Evolutionary conservation across 2,888 invertebrate species (phyloP).

Genomic region (Stenoptilia bipunctidactyla): DNA sequence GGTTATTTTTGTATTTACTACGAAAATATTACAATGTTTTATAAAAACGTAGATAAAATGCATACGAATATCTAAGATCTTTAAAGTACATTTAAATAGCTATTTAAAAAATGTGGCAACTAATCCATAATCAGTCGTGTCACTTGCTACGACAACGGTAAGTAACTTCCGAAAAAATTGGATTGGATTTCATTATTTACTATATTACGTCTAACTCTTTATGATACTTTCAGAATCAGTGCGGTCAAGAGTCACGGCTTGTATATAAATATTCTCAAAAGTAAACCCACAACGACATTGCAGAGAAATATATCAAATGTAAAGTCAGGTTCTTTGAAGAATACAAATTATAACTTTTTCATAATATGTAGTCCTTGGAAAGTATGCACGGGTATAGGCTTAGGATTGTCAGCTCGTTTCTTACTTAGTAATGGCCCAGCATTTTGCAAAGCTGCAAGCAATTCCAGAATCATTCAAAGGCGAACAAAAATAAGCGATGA

Average conservation of each 20-base stretch:
- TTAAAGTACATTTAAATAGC: too few relatives aligned
- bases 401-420: slow-evolving; percentile 44
- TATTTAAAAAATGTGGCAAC: slow-evolving; percentile 45
- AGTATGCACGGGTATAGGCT: slow-evolving; percentile 52
- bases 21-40: slow-evolving; percentile 8
- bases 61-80: too few relatives aligned
- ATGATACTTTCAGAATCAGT: slow-evolving; percentile 43
- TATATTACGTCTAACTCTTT: slow-evolving; percentile 1
- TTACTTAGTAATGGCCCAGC: slow-evolving; percentile 67
- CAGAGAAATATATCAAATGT: slow-evolving; percentile 38
- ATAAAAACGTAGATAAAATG: slow-evolving; percentile 9
- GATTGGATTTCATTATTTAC: slow-evolving; percentile 12
- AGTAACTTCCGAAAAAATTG: slow-evolving; percentile 7
- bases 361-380: slow-evolving; percentile 54
- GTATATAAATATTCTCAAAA: slow-evolving; percentile 38
- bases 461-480: slow-evolving; percentile 70
- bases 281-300: slow-evolving; percentile 33
- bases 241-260: slow-evolving; percentile 32
- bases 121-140: slow-evolving; percentile 42
- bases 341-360: slow-evolving; percentile 31
- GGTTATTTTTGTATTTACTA: not conserved
- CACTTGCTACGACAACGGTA: slow-evolving; percentile 45
- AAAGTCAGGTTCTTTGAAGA: slow-evolving; percentile 32
- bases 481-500: slow-evolving; percentile 57
- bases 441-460: slow-evolving; percentile 73